Base-by-base conservation (phyloP, 2,113 vertebrate genomes). In the Microcebus jonahi region DNA sequence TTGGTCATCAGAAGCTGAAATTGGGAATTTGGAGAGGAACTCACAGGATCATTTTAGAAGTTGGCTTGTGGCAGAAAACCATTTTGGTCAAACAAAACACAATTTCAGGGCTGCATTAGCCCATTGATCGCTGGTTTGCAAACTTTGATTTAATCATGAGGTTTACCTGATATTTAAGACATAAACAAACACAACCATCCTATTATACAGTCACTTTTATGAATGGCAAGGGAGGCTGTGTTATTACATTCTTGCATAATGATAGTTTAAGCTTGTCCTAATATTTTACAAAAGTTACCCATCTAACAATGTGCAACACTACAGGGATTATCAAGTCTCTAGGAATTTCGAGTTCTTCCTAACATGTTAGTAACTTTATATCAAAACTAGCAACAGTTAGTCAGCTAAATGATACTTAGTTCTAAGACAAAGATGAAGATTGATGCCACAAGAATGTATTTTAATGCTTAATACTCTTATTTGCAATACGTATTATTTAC, bases 341-440 rank as follows among this genome's bases (percentile, higher is more conserved):
- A 17, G 20, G 50, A 85, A 84, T 59, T 79, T 82, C 29, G 79
- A 67, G n/a, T 79, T 71, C 59, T 59, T 96, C 29, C 65, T 81
- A 86, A 50, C 9, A 57, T 2, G 1, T 82, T 79, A 81, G 39
- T 36, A 82, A 80, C 20, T 94, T 86, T 42, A 48, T 55, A 84
- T 73, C 77, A 88, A 95, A 61, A 8, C 27, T 13, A 84, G 23
- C 7, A 80, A 55, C 23, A 61, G 13, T 81, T 53, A 59, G 39
- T 94, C 25, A 77, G 48, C 15, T 88, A 97, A 61, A 36, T n/a
- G 53, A 92, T 57, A 45, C 18, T 23, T 93, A 34, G 34, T 87
- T 87, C 53, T 91, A 77, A 36, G 55, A 79, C n/a, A 81, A 84
- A 94, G 94, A 80, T 36, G 75, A 34, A 97, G 57, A 84, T 6